A percentile compares a stretch with the other conserved stretches of the same genome.
phyloP scores from a whole-genome alignment of 2,888 invertebrate genomes.

The Dromius quadrimaculatus region DNA sequence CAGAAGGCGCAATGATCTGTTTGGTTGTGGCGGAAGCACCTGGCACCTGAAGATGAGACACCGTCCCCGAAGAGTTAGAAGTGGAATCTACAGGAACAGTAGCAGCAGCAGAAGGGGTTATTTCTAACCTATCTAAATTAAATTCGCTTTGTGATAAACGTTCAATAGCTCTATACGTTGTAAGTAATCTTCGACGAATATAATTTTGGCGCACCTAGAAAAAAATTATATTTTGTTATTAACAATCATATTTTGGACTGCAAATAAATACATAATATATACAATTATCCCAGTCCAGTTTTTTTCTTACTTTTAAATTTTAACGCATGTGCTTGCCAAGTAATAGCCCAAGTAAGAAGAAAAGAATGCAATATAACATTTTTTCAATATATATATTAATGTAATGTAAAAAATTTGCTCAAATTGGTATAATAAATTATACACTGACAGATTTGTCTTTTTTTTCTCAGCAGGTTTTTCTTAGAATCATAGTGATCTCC shows the following conservation, averaged over 20 bases:
- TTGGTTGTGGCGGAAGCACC: conserved; percentile 60
- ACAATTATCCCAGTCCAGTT: too few species aligned
- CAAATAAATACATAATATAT: too few species aligned
- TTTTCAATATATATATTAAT: background rate
- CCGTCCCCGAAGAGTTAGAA: conserved; percentile 62
- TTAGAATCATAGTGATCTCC: too few species aligned
- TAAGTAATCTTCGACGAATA: conserved; percentile 80
- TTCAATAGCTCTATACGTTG: conserved; percentile 85
- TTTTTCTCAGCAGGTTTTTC: too few species aligned
- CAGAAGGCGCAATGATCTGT: conserved; percentile 58
- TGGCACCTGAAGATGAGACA: conserved; percentile 59
- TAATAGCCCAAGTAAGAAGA: background rate
- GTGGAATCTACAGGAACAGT: conserved; percentile 58
- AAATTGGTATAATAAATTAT: too few species aligned
- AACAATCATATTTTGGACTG: too few species aligned
- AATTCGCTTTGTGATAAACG: conserved; percentile 88
- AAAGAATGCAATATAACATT: conserved; percentile 2
- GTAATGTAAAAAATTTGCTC: background rate
- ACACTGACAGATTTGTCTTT: too few species aligned
- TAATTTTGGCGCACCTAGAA: conserved; percentile 82
- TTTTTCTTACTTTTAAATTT: too few species aligned
- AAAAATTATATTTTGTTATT: too few species aligned
- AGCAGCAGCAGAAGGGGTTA: conserved; percentile 69
- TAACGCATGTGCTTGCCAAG: background rate
- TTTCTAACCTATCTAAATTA: conserved; percentile 81